These are phyloP conservation scores for Napeogenes sylphis DNA, from an alignment of 2,888 invertebrate species.

Conservation along the genomic window DNA sequence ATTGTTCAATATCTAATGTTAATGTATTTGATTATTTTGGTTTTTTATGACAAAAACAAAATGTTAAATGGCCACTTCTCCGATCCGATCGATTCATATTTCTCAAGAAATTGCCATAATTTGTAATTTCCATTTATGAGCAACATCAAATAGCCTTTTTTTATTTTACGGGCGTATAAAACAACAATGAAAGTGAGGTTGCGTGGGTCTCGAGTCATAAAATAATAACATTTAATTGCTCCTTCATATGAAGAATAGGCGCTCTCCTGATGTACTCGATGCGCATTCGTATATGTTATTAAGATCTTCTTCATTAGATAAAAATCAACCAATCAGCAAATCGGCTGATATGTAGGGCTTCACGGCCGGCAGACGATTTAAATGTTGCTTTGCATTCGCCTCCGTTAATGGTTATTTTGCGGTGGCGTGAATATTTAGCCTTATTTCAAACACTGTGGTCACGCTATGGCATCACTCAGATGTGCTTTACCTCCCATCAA, in stretches of 20 bases:
- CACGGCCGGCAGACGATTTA: slow-evolving; percentile 45
- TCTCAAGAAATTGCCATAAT: not conserved
- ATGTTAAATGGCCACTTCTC: no score
- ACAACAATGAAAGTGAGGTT: not conserved
- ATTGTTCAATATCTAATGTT: no score
- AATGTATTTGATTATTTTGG: no score
- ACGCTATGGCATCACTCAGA: slow-evolving; percentile 1
- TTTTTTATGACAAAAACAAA: no score
- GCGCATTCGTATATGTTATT: slow-evolving; percentile 16
- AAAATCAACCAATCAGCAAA: slow-evolving; percentile 37
- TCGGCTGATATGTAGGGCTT: slow-evolving; percentile 42
- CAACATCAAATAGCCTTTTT: not conserved
- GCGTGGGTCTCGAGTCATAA: not conserved
- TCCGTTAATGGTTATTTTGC: slow-evolving; percentile 30
- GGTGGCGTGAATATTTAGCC: slow-evolving; percentile 26
- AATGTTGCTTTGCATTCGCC: slow-evolving; percentile 32
- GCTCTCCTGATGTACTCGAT: slow-evolving; percentile 6
- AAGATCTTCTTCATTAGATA: slow-evolving; percentile 25
- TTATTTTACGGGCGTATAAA: not conserved
- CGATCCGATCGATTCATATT: not conserved
- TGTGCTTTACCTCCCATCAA: slow-evolving; percentile 8
- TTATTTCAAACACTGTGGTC: slow-evolving; percentile 23
- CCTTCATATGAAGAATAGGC: not conserved
- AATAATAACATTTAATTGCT: slow-evolving; percentile 3
- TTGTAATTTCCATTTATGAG: no score